Evolutionary conservation across 2,797 vertebrate genomes (phyloP).

Genomic region (Heterohyrax brucei): DNA sequence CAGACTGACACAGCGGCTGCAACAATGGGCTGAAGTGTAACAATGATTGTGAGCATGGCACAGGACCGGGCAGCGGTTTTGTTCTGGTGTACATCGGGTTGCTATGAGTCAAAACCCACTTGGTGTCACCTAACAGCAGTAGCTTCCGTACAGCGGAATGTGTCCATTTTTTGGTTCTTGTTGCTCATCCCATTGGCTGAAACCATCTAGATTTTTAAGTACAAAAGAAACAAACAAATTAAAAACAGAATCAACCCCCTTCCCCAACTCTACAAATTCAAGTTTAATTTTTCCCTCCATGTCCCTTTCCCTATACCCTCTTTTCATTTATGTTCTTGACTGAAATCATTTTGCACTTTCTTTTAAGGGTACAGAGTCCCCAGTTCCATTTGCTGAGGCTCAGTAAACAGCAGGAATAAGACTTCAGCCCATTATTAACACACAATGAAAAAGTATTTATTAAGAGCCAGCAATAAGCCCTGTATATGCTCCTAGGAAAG

Average conservation of each 20-base stretch:
- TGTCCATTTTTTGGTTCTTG: constrained; percentile 74
- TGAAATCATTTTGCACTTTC: not conserved
- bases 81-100: too few relatives aligned
- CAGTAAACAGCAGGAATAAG: not conserved
- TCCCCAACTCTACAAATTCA: not conserved
- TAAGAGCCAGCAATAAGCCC: too few relatives aligned
- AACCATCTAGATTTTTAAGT: constrained; percentile 72
- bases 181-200: constrained; percentile 74
- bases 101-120: too few relatives aligned
- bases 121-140: too few relatives aligned
- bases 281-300: not conserved
- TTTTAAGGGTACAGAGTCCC: not conserved
- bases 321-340: not conserved
- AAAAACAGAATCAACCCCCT: not conserved
- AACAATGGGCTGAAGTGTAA: too few relatives aligned
- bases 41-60: too few relatives aligned
- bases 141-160: constrained; percentile 74
- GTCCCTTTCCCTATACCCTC: not conserved
- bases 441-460: not conserved
- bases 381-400: not conserved
- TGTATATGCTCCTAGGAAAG: not conserved
- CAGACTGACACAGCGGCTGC: too few relatives aligned
- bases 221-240: not conserved
- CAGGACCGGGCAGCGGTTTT: too few relatives aligned
- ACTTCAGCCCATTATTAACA: not conserved